Conservation (phyloP, 53 echinoderm and acorn worm genomes). For the Paracentrotus lividus region DNA sequence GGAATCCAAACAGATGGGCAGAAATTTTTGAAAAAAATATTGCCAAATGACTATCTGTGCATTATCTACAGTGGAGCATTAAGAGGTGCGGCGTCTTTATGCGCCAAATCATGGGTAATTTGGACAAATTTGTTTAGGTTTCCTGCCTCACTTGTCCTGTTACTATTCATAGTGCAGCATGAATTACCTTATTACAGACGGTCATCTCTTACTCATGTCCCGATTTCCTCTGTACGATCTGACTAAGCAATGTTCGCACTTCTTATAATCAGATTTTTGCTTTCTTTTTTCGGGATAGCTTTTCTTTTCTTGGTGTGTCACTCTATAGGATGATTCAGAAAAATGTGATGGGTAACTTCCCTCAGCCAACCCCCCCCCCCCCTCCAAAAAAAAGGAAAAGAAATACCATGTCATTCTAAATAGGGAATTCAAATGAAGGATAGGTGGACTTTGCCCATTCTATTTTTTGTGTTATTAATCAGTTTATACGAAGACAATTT, state of each 20-base stretch:
- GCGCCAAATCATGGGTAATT: constrained; percentile 22
- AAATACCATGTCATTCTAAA: not conserved
- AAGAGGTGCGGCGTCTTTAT: not conserved
- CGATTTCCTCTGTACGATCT: not conserved
- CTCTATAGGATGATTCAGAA: not conserved
- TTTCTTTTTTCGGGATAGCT: not conserved
- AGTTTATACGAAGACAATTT: too few relatives aligned
- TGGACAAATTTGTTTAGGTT: not conserved
- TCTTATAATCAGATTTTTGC: constrained; percentile 14
- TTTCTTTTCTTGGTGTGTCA: constrained; percentile 37
- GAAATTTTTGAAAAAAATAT: not conserved
- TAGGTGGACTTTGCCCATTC: not conserved
- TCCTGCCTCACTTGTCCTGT: not conserved
- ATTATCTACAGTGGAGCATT: not conserved
- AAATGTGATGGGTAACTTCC: constrained; percentile 31
- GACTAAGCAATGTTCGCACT: constrained; percentile 22
- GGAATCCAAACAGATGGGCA: not conserved
- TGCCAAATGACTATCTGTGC: not conserved
- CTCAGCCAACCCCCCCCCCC: not conserved
- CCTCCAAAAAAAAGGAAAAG: too few relatives aligned
- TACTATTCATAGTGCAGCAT: not conserved
- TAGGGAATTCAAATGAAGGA: not conserved
- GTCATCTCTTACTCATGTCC: constrained; percentile 14
- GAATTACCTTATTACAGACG: not conserved
- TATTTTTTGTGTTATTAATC: too few relatives aligned